Base-by-base conservation (phyloP, 2,888 invertebrate species). In the Hoplodrina blanda region DNA sequence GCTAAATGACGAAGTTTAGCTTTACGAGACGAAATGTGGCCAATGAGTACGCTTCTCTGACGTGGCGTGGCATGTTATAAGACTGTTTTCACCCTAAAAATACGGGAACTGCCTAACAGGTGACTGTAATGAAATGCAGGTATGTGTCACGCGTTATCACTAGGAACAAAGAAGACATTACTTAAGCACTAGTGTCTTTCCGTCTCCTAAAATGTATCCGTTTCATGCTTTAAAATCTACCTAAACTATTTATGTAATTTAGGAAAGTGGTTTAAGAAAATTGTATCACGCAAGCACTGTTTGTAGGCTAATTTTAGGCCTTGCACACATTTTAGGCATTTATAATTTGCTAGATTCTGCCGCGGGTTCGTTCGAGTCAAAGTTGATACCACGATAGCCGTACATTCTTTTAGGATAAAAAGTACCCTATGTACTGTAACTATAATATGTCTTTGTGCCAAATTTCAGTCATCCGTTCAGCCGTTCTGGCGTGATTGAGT, bases 121-220 rank as follows among this genome's bases (percentile, higher is more conserved):
- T 15, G 11, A 17, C 10, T 30, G n/a, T 53, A 57, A 57, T 62
- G 5, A 46, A 63, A 75, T 71, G 49, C 65, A 62, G 54, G 50
- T 19, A 66, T 73, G 56, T 61, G 33, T 17, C 50, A 7, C 11
- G 20, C 4, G n/a, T 56, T 61, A 37, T 62, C 65, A 55, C 49
- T 15, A 20, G 30, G 20, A 53, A 70, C 69, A 53, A 61, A 62
- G 52, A 65, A 77, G 61, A 73, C 68, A 49, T 74, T 19, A 15
- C 11, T 46, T 4, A 49, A 66, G 46, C 33, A 13, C 44, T n/a
- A 53, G 53, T 61, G 74, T 49, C 52, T 44, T 33, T n/a, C 67
- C 49, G 59, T 11, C 17, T 73, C 19, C 19, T 57, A 37, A 30
- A 78, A 52, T 17, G 15, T 65, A 10, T 65, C 30, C 53, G 52